These are phyloP conservation scores for Planiliza haematocheilus DNA, from an alignment of 2,113 vertebrate genomes.

Conservation along the genomic window DNA sequence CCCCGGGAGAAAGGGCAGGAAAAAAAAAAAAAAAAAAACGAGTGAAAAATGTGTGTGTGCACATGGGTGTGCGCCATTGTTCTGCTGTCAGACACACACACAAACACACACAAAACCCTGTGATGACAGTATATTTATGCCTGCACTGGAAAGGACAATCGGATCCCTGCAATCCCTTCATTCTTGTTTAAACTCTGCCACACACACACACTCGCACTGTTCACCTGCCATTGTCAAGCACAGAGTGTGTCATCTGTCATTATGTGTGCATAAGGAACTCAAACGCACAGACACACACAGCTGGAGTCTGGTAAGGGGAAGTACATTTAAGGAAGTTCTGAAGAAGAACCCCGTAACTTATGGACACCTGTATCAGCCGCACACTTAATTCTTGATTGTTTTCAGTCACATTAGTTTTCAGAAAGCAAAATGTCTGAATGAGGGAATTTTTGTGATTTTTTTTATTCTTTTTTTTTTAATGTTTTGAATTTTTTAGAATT, in stretches of 20 bases:
- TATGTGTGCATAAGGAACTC: slow-evolving; percentile 17
- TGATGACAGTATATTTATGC: slow-evolving; percentile 59
- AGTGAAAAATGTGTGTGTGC: slow-evolving; percentile 44
- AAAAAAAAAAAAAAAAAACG: slow-evolving; percentile 58
- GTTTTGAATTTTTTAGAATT: too few species aligned
- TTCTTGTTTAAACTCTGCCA: slow-evolving; percentile 39
- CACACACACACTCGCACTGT: slow-evolving; percentile 32
- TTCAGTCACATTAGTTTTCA: slow-evolving; percentile 22
- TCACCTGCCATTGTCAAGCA: slow-evolving; percentile 52
- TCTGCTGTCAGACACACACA: slow-evolving; percentile 46
- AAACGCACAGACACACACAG: slow-evolving; percentile 25
- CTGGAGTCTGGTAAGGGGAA: slow-evolving; percentile 58
- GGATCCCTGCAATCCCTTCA: slow-evolving; percentile 32
- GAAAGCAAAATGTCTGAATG: background rate
- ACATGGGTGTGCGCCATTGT: slow-evolving; percentile 49
- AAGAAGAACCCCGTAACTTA: slow-evolving; percentile 43
- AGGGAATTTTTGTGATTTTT: too few species aligned
- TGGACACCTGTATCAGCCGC: slow-evolving; percentile 56
- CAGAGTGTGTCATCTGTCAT: slow-evolving; percentile 38
- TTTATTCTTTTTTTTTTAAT: too few species aligned
- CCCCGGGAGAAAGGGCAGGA: slow-evolving; percentile 66
- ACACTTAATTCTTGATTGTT: slow-evolving; percentile 6
- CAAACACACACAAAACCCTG: slow-evolving; percentile 32
- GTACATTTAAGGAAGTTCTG: slow-evolving; percentile 57
- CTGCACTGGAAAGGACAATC: slow-evolving; percentile 50